phyloP scores from a whole-genome alignment of 2,797 vertebrate genomes.

The Pygocentrus nattereri region DNA sequence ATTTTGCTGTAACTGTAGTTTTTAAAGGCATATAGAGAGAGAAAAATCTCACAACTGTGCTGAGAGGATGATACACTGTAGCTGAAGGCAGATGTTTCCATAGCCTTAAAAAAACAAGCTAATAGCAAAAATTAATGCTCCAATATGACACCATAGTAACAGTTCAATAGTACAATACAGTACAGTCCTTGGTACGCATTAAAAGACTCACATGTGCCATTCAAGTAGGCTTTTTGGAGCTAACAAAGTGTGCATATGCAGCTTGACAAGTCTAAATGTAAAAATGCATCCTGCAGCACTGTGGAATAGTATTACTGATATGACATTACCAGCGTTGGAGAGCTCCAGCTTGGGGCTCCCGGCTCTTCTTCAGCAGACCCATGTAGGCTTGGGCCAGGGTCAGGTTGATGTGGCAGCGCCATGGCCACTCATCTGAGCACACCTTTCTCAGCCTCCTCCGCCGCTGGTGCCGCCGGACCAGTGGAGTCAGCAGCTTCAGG shows the following conservation, averaged over 20 bases:
- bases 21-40: not conserved
- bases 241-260: not conserved
- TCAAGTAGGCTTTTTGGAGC: too few species aligned
- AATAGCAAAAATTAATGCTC: not conserved
- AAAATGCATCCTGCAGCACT: not conserved
- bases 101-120: not conserved
- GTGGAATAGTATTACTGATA: not conserved
- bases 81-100: not conserved
- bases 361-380: slow-evolving; percentile 74
- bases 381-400: slow-evolving; percentile 82
- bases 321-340: slow-evolving; percentile 77
- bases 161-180: not conserved
- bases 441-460: slow-evolving; percentile 74
- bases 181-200: not conserved
- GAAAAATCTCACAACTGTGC: not conserved
- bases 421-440: slow-evolving; percentile 84
- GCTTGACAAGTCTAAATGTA: not conserved
- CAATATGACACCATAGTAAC: not conserved
- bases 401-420: slow-evolving; percentile 87
- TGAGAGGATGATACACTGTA: not conserved
- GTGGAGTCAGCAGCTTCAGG: slow-evolving; percentile 67
- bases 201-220: too few species aligned
- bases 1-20: slow-evolving; percentile 83
- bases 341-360: slow-evolving; percentile 68
- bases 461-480: slow-evolving; percentile 68